phyloP scores from a whole-genome alignment of 2,888 invertebrate genomes.

The Xestia ashworthii region DNA sequence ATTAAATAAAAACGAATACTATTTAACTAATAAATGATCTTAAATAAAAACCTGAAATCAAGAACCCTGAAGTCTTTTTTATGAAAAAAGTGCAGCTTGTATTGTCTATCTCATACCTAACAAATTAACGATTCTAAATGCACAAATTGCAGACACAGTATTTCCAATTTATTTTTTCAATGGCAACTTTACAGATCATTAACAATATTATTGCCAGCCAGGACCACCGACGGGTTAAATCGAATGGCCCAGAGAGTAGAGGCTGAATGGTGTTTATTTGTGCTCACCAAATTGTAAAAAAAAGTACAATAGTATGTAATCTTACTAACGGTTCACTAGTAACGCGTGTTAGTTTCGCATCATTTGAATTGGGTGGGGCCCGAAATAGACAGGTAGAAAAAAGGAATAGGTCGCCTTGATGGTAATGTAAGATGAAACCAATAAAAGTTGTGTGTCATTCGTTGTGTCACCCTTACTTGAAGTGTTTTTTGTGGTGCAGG shows the following conservation, averaged over 20 bases:
- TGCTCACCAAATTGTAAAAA: conserved; percentile 56
- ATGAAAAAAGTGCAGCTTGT: neutral
- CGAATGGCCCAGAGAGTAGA: conserved; percentile 36
- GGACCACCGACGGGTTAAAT: conserved; percentile 62
- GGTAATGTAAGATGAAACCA: conserved; percentile 36
- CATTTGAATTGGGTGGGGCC: conserved; percentile 46
- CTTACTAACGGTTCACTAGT: conserved; percentile 68
- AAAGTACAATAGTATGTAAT: conserved; percentile 66
- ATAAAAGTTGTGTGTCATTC: neutral
- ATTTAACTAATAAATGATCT: neutral
- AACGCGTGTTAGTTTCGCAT: conserved; percentile 70
- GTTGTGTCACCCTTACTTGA: neutral
- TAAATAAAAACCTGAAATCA: neutral
- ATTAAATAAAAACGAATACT: too few relatives aligned
- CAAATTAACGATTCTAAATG: neutral
- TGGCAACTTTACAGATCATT: conserved; percentile 48
- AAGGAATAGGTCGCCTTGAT: neutral
- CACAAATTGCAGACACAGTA: conserved; percentile 7
- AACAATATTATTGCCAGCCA: conserved; percentile 44
- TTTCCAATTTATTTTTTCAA: conserved; percentile 39
- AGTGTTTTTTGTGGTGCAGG: neutral
- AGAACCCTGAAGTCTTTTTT: neutral
- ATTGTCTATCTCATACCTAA: neutral
- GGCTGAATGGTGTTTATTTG: conserved; percentile 43
- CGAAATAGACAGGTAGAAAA: conserved; percentile 53